Evolutionary conservation across 1,140 invertebrate genomes (phyloP).

Genomic region (Temnothorax curvispinosus): DNA sequence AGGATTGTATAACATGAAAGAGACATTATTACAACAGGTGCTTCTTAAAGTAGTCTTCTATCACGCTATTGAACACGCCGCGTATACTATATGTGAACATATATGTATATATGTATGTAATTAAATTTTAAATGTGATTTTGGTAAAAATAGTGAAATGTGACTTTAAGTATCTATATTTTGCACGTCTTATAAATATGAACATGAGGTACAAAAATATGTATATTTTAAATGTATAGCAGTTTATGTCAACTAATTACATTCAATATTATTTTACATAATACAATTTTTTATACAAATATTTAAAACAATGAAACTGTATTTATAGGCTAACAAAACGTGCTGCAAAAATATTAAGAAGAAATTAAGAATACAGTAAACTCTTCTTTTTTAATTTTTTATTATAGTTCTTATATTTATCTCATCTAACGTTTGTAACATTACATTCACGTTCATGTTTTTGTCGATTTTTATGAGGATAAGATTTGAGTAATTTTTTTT

Average conservation of each 20-base stretch:
- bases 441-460: background rate
- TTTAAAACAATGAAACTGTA: background rate
- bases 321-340: background rate
- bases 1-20: background rate
- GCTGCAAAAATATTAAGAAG: background rate
- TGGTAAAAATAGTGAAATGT: background rate
- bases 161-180: background rate
- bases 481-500: conserved; percentile 22
- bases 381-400: background rate
- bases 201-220: background rate
- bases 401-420: background rate
- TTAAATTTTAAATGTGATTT: conserved; percentile 7
- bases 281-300: conserved; percentile 2
- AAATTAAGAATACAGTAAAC: background rate
- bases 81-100: background rate
- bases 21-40: conserved; percentile 6
- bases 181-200: background rate
- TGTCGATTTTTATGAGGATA: conserved; percentile 13
- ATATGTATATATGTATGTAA: background rate
- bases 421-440: background rate
- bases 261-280: background rate
- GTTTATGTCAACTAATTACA: background rate
- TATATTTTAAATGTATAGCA: background rate
- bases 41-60: conserved; percentile 62
- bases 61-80: background rate